phyloP scores from a whole-genome alignment of 2,113 vertebrate genomes.

The Hemiscyllium ocellatum region DNA sequence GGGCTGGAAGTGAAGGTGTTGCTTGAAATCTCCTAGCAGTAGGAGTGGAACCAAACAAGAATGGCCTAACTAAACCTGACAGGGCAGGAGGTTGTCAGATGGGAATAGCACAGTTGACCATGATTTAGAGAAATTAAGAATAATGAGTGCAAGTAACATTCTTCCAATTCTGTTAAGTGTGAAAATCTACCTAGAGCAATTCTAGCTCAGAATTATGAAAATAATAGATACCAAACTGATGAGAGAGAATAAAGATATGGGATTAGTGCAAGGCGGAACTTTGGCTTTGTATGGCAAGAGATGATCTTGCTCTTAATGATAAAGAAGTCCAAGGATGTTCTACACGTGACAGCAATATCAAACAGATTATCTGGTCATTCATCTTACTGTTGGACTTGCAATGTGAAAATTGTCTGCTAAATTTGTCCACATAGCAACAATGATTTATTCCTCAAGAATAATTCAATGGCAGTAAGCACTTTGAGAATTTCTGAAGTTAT shows the following conservation, averaged over 20 bases:
- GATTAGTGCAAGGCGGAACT: background rate
- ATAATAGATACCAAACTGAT: background rate
- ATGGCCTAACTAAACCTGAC: background rate
- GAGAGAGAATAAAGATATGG: background rate
- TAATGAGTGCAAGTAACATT: background rate
- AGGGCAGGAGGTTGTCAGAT: background rate
- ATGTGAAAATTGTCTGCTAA: too few species aligned
- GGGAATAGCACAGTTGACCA: background rate
- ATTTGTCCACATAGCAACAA: too few species aligned
- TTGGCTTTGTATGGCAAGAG: background rate
- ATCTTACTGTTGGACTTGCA: background rate
- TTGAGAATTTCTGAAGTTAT: background rate
- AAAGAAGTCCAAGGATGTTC: background rate
- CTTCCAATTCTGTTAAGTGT: background rate
- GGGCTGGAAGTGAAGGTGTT: background rate
- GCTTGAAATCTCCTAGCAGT: background rate
- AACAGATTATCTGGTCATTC: background rate
- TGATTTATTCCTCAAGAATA: too few species aligned
- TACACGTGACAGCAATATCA: background rate
- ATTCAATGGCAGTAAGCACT: too few species aligned
- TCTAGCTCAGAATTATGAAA: background rate
- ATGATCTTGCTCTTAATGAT: background rate
- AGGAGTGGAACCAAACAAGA: background rate
- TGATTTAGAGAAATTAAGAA: background rate
- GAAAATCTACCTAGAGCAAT: background rate